These are phyloP conservation scores for Leptopilina syphax DNA, from an alignment of 2,888 invertebrate genomes.

Conservation along the genomic window DNA sequence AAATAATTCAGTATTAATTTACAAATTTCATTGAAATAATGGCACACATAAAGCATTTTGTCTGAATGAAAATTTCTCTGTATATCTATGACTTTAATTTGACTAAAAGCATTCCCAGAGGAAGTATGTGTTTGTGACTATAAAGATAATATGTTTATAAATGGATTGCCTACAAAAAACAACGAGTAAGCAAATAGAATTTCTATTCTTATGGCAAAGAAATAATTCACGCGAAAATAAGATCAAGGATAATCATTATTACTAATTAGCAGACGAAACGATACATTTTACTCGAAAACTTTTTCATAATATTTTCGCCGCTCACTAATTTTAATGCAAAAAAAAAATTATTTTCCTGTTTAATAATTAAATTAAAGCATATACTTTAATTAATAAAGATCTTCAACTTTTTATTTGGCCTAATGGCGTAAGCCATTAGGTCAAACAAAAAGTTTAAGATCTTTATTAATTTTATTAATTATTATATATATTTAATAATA, in stretches of 20 bases:
- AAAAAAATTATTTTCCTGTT: neutral
- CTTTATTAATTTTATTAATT: too few species aligned
- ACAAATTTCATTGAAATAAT: neutral
- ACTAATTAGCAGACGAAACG: neutral
- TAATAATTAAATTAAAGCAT: too few species aligned
- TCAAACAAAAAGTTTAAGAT: too few species aligned
- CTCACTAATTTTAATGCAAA: neutral
- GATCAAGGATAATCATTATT: neutral
- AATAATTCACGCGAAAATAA: neutral
- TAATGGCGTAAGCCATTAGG: too few species aligned
- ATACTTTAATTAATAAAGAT: too few species aligned
- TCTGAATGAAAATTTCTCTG: neutral
- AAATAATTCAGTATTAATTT: neutral
- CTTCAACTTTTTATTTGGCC: too few species aligned
- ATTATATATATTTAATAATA: too few species aligned
- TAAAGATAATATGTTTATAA: neutral
- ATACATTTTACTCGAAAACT: too few species aligned
- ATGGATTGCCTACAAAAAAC: conserved; percentile 6
- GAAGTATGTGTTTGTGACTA: neutral
- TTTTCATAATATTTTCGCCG: too few species aligned
- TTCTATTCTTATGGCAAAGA: neutral
- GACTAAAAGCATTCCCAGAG: conserved; percentile 6
- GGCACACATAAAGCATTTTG: neutral
- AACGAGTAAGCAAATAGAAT: neutral
- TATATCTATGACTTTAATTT: conserved; percentile 7